These are phyloP conservation scores for Gobius niger DNA, from an alignment of 2,113 vertebrate species.

Conservation along the genomic window DNA sequence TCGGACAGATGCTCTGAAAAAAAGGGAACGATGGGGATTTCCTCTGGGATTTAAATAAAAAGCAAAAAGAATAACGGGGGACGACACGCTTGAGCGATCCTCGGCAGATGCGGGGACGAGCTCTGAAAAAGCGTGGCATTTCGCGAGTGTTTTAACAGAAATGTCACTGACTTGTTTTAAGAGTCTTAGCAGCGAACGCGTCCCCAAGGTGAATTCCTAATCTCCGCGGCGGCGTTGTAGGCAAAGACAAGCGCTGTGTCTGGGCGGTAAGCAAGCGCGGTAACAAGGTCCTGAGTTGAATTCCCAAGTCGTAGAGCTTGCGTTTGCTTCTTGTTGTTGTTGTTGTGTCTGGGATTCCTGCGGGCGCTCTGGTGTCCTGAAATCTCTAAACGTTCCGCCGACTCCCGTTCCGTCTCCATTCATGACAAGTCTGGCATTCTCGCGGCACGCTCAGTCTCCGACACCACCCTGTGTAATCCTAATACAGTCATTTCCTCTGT, in stretches of 20 bases:
- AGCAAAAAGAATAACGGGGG: constrained; percentile 30
- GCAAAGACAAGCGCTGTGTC: too few species aligned
- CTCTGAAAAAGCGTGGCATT: constrained; percentile 31
- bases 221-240: background rate
- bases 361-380: too few species aligned
- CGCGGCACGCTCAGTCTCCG: too few species aligned
- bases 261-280: background rate
- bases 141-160: constrained; percentile 35
- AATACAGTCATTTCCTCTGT: too few species aligned
- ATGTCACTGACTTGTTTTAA: constrained; percentile 40
- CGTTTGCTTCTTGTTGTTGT: background rate
- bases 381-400: too few species aligned
- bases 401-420: too few species aligned
- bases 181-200: constrained; percentile 19
- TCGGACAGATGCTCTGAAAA: constrained; percentile 55
- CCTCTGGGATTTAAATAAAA: constrained; percentile 31
- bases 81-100: constrained; percentile 47
- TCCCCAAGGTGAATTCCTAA: constrained; percentile 18
- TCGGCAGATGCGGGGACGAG: constrained; percentile 43
- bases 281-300: background rate
- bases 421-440: too few species aligned
- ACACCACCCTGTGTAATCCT: too few species aligned
- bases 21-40: constrained; percentile 12
- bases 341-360: too few species aligned
- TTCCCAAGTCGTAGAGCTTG: background rate